Evolutionary conservation across 2,888 invertebrate species (phyloP), one percentile per base, ranked within the genome.

Genomic region (Mesorhabditis spiculigera): DNA sequence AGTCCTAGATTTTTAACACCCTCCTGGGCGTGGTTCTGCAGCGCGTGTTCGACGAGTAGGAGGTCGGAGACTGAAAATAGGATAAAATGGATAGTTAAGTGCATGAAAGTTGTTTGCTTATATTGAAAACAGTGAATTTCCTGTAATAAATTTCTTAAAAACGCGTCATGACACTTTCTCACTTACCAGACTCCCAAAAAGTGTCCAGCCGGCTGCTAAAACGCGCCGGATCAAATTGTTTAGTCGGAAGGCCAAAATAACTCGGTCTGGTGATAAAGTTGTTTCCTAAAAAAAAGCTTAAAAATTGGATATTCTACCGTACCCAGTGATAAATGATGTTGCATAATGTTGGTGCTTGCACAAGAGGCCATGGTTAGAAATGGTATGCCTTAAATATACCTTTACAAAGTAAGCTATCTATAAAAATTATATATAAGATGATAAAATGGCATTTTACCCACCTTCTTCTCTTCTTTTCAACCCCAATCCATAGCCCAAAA

Each of bases 391-490:
- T 10, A 50, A 50, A n/a, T 28, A 28, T 28, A 28, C 3, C 28
- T 28, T 28, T 28, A 28, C 28, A 28, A 28, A 28, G n/a, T n/a
- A 28, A 28, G 3, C 28, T 28, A 28, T 28, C 28, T 28, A 28
- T 28, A 28, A 3, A 28, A 28, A 28, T 28, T 28, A 28, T 28
- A 3, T 28, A 28, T 28, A n/a, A n/a, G n/a, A n/a, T n/a, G n/a
- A n/a, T n/a, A n/a, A n/a, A n/a, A n/a, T 28, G 28, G 28, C 28
- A 28, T 28, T n/a, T 50, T 50, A n/a, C 8, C n/a, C 58, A 50
- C 58, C 58, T 50, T 50, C 58, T 13, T 10, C 58, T 50, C n/a
- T 50, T n/a, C 58, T 50, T n/a, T 50, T 50, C 58, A 50, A 50
- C 58, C 10, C 58, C 58, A 50, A 50, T 50, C 58, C 58, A 50